phyloP scores from a whole-genome alignment of 2,888 invertebrate species.

The Tenthredo distinguenda region DNA sequence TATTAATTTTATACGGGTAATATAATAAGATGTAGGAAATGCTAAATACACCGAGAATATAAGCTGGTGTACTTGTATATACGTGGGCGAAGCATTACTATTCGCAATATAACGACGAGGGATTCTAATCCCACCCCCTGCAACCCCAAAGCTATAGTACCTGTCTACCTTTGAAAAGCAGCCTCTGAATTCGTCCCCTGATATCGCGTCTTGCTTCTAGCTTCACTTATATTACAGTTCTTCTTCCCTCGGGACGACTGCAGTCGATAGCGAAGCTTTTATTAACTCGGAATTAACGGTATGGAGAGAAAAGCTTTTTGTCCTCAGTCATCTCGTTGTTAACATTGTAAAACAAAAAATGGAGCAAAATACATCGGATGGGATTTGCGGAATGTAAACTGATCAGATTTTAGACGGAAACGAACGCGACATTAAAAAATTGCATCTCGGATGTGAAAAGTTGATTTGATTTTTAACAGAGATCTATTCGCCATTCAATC shows the following conservation, averaged over 20 bases:
- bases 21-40: background rate
- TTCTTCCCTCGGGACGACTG: background rate
- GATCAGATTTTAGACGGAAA: background rate
- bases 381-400: background rate
- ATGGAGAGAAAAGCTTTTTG: background rate
- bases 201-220: background rate
- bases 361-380: background rate
- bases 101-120: background rate
- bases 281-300: background rate
- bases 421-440: background rate
- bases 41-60: background rate
- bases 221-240: background rate
- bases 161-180: constrained; percentile 1
- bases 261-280: background rate
- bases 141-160: background rate
- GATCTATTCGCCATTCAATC: background rate
- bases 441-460: background rate
- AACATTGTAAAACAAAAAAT: background rate
- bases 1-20: background rate
- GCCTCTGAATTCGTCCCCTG: background rate
- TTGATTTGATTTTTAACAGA: too few species aligned
- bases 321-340: background rate
- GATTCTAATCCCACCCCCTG: constrained; percentile 1
- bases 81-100: background rate
- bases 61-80: background rate